Evolutionary conservation across 2,797 vertebrate species (phyloP).

Genomic region (Aulostomus chinensis): DNA sequence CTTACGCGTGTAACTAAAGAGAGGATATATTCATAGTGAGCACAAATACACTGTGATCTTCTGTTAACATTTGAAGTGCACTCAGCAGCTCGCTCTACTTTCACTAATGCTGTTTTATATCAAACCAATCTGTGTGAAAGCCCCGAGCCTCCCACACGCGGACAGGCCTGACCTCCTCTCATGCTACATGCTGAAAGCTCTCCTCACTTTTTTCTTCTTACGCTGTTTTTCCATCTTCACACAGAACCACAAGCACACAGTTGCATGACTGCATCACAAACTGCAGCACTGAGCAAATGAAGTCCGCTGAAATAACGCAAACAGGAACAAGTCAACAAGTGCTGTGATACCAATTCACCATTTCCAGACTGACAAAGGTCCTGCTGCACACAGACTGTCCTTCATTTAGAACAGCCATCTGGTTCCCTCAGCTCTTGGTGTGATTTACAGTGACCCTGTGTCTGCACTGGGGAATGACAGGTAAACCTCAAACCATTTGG

Average conservation of each 20-base stretch:
- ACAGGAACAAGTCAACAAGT: background rate
- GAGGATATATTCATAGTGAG: slow-evolving; percentile 64
- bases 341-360: background rate
- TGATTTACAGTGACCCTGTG: slow-evolving; percentile 38
- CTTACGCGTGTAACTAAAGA: slow-evolving; percentile 43
- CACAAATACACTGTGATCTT: slow-evolving; percentile 40
- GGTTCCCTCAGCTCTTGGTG: slow-evolving; percentile 2
- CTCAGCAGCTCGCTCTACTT: slow-evolving; percentile 70
- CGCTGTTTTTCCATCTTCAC: slow-evolving; percentile 26
- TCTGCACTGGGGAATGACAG: slow-evolving; percentile 34
- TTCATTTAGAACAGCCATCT: slow-evolving; percentile 1
- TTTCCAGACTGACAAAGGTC: background rate
- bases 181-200: slow-evolving; percentile 45
- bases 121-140: slow-evolving; percentile 75
- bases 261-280: background rate
- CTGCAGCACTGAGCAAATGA: too few relatives aligned
- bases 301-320: too few relatives aligned
- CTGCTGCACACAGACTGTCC: background rate
- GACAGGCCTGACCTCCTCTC: slow-evolving; percentile 55
- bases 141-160: slow-evolving; percentile 64
- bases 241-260: slow-evolving; percentile 16
- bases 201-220: slow-evolving; percentile 47
- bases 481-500: slow-evolving; percentile 34
- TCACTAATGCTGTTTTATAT: slow-evolving; percentile 74
- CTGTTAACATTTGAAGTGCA: slow-evolving; percentile 75